Evolutionary conservation across 2,113 vertebrate species (phyloP), one percentile per base, ranked within the genome.

Genomic region (Psilopsiagon aurifrons): DNA sequence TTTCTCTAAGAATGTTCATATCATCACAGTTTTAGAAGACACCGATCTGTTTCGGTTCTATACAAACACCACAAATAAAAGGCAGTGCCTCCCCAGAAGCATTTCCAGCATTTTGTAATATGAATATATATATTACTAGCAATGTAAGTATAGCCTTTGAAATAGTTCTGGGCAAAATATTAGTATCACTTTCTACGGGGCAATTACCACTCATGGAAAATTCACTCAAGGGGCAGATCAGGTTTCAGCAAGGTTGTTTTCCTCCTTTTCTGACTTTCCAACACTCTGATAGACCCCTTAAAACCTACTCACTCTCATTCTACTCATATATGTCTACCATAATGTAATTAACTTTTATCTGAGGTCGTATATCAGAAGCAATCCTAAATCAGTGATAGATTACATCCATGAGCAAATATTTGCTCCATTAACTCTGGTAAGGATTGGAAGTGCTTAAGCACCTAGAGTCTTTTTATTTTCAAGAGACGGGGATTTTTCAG

Each of bases 391-490:
- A 68, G 51, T 41, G 13, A 44, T 43, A 81, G 73, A 86, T 86
- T 94, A 44, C 35, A 86, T 71, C 52, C 57, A 47, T 62, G 35
- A 78, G 80, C 90, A 96, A 95, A 96, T 96, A 95, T 97, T 97
- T 96, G 92, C 83, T 96, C 73, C 85, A 88, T 93, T 96, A 93
- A 78, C 60, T 96, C 33, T 54, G 31, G 27, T 81, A 88, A 12
- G 2, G 31, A 81, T 5, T 83, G 39, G 63, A 90, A 47, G 76
- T 81, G 27, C 51, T 80, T 39, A 27, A 24, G 20, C 64, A 90
- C 75, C 73, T 47, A 13, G 22, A 86, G 18, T 47, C 64, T 74
- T 16, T 51, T 33, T 49, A 24, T 80, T 88, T 95, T 83, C 7
- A 11, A 83, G 57, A 83, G 76, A 75, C 15, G 29, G 37, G 43